phyloP scores from a whole-genome alignment of 2,888 invertebrate species.

The Limnephilus auricula region DNA sequence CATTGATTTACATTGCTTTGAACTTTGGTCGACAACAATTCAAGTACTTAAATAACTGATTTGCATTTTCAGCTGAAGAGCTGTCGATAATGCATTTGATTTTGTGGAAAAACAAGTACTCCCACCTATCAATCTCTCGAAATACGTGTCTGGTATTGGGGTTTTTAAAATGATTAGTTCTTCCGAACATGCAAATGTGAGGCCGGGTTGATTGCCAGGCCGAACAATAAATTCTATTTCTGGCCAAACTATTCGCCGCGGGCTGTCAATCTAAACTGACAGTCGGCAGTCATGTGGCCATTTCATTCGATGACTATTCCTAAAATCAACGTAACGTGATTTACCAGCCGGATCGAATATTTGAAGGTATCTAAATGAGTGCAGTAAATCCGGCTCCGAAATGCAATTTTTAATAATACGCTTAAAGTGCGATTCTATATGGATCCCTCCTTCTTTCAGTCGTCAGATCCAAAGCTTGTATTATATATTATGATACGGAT shows the following conservation, averaged over 20 bases:
- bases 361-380: background rate
- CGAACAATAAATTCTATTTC: conserved; percentile 1
- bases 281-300: conserved; percentile 11
- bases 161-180: conserved; percentile 57
- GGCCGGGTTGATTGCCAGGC: conserved; percentile 55
- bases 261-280: conserved; percentile 31
- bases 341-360: background rate
- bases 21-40: background rate
- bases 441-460: background rate
- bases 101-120: background rate
- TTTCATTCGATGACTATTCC: background rate
- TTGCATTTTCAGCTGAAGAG: background rate
- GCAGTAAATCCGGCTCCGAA: background rate
- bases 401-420: background rate
- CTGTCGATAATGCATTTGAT: background rate
- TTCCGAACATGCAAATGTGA: conserved; percentile 60
- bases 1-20: background rate
- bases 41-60: background rate
- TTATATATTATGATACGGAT: conserved; percentile 13
- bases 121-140: conserved; percentile 10
- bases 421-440: background rate
- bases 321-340: background rate
- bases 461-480: background rate
- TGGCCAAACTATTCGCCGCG: conserved; percentile 11
- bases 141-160: conserved; percentile 31